Conservation (phyloP, 2,888 invertebrate species). For the Liopterus haemorrhoidalis region DNA sequence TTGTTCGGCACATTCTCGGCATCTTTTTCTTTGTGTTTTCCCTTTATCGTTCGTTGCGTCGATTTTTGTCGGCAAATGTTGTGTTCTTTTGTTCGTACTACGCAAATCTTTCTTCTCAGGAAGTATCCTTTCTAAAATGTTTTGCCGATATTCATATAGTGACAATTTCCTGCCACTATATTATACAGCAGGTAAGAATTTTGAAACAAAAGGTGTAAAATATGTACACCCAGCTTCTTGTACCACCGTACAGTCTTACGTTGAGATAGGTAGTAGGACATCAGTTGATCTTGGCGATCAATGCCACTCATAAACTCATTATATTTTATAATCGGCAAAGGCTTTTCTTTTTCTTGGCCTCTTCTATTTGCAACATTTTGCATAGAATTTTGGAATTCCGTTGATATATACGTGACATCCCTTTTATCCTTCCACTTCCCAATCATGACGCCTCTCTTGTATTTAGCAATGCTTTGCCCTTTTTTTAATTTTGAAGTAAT, state of each 20-base stretch:
- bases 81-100: no score
- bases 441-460: slow-evolving; percentile 18
- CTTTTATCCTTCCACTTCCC: slow-evolving; percentile 30
- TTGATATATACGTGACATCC: slow-evolving; percentile 30
- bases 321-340: slow-evolving; percentile 13
- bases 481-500: slow-evolving; percentile 25
- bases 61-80: no score
- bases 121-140: no score
- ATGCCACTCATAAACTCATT: slow-evolving; percentile 15
- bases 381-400: slow-evolving; percentile 25
- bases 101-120: no score
- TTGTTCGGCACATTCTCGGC: no score
- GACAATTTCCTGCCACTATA: no score
- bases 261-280: slow-evolving; percentile 14
- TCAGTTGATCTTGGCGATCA: slow-evolving; percentile 16
- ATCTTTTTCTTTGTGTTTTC: no score
- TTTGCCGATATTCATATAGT: no score
- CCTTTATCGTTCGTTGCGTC: no score
- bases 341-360: slow-evolving; percentile 8
- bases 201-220: slow-evolving; percentile 9
- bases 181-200: not conserved
- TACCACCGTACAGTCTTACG: slow-evolving; percentile 20
- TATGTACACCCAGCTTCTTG: slow-evolving; percentile 16
- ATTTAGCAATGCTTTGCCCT: slow-evolving; percentile 24
- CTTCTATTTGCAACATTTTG: slow-evolving; percentile 13